phyloP scores from a whole-genome alignment of 2,797 vertebrate genomes.

The Microchirus variegatus region DNA sequence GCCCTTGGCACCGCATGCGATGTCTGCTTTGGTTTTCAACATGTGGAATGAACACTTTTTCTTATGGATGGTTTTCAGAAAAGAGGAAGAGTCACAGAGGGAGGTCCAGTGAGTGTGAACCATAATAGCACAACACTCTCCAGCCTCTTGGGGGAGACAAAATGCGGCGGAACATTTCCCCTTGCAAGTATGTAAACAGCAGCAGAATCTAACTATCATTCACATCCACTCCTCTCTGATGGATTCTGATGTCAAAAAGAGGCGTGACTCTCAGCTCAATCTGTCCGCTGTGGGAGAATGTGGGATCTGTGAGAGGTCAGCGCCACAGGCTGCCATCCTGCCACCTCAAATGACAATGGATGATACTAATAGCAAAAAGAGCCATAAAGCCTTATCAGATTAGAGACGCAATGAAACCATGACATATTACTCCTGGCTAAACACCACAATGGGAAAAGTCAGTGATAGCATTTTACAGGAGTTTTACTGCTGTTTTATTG shows the following conservation, averaged over 20 bases:
- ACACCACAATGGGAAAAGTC: conserved; percentile 65
- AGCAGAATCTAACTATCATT: conserved; percentile 31
- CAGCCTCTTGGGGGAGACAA: conserved; percentile 78
- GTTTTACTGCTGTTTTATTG: conserved; percentile 67
- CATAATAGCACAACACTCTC: conserved; percentile 29
- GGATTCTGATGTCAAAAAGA: conserved; percentile 64
- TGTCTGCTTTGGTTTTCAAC: conserved; percentile 61
- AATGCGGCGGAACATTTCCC: conserved; percentile 46
- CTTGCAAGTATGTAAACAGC: conserved; percentile 22
- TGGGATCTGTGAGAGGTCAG: conserved; percentile 62
- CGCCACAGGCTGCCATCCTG: conserved; percentile 69
- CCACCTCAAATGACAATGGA: conserved; percentile 78
- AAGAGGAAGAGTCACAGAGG: conserved; percentile 43
- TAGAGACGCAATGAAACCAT: conserved; percentile 72
- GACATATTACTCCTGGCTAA: conserved; percentile 74
- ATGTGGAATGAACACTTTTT: conserved; percentile 37
- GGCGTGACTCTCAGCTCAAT: conserved; percentile 63
- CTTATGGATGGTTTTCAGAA: conserved; percentile 4
- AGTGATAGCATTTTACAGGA: conserved; percentile 52
- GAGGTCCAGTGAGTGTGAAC: conserved; percentile 43
- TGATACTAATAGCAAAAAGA: conserved; percentile 73
- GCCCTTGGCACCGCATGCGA: conserved; percentile 63
- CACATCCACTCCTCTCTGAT: conserved; percentile 36
- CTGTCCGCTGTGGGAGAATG: conserved; percentile 33
- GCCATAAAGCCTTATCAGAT: conserved; percentile 77